These are phyloP conservation scores for Amphimedon queenslandica DNA, from an alignment of 37 sponge, comb jelly and placozoan genomes.

Conservation along the genomic window DNA sequence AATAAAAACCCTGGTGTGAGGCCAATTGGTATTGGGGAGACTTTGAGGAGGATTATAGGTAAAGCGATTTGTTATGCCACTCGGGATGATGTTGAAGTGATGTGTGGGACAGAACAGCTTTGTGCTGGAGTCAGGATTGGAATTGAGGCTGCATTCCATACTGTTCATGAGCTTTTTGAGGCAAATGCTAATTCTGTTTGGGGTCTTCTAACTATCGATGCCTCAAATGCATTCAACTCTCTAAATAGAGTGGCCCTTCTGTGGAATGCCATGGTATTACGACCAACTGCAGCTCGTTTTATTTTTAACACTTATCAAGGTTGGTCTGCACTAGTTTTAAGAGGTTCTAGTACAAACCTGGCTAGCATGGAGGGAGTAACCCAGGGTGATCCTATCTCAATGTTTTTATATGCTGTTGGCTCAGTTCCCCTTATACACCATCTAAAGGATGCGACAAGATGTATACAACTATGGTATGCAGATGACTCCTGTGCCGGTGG, in stretches of 20 bases:
- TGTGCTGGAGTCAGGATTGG: constrained; percentile 17
- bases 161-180: constrained; percentile 13
- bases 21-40: constrained; percentile 29
- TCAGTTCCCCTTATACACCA: constrained; percentile 10
- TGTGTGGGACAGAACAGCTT: constrained; percentile 14
- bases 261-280: constrained; percentile 7
- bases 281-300: constrained; percentile 10
- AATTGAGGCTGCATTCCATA: constrained; percentile 27
- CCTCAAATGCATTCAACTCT: constrained; percentile 15
- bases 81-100: constrained; percentile 13
- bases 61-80: constrained; percentile 12
- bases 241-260: constrained; percentile 10
- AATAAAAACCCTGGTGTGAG: constrained; percentile 25
- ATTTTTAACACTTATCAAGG: constrained; percentile 10
- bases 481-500: no score
- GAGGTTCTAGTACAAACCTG: not conserved
- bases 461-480: no score
- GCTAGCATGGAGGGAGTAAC: constrained; percentile 39
- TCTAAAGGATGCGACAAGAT: constrained; percentile 7
- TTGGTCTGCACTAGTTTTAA: not conserved
- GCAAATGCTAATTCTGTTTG: not conserved
- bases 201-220: constrained; percentile 14
- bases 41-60: constrained; percentile 22
- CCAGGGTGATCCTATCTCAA: constrained; percentile 38
- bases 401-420: constrained; percentile 23